A percentile compares a stretch with the other conserved stretches of the same genome.
Evolutionary conservation across 2,888 invertebrate species (phyloP).

Genomic region (Hyles lineata): DNA sequence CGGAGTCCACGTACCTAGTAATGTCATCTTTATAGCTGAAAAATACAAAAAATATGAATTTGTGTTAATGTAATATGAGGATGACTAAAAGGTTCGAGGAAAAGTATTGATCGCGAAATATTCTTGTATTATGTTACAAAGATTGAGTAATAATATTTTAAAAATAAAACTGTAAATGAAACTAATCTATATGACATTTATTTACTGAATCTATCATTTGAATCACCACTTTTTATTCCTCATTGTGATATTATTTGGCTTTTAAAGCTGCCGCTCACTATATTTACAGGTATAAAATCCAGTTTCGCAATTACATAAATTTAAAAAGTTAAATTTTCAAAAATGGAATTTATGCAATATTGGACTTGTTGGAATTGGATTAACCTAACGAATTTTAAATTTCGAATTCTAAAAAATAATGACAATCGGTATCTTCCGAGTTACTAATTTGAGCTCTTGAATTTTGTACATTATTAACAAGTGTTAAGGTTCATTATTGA

Average conservation of each 20-base stretch:
- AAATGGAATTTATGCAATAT: neutral
- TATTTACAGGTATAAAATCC: too few relatives aligned
- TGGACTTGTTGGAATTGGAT: neutral
- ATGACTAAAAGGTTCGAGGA: neutral
- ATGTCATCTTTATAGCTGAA: conserved; percentile 79
- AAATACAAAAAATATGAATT: conserved; percentile 54
- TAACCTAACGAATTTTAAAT: neutral
- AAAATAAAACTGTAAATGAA: too few relatives aligned
- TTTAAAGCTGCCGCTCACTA: too few relatives aligned
- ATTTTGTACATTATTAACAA: too few relatives aligned
- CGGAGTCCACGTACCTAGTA: conserved; percentile 65
- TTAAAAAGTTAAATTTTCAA: neutral
- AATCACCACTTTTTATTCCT: too few relatives aligned
- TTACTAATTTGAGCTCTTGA: neutral
- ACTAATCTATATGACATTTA: too few relatives aligned
- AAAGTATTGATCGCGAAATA: neutral
- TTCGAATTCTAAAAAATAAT: neutral
- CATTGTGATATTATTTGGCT: too few relatives aligned
- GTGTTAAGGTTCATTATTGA: neutral
- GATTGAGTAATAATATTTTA: too few relatives aligned
- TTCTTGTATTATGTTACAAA: too few relatives aligned
- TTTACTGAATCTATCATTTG: too few relatives aligned
- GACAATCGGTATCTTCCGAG: neutral
- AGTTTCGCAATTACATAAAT: too few relatives aligned
- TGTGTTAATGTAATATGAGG: conserved; percentile 29